Conservation (phyloP, 2,113 vertebrate species). For the Megaceryle maxima region DNA sequence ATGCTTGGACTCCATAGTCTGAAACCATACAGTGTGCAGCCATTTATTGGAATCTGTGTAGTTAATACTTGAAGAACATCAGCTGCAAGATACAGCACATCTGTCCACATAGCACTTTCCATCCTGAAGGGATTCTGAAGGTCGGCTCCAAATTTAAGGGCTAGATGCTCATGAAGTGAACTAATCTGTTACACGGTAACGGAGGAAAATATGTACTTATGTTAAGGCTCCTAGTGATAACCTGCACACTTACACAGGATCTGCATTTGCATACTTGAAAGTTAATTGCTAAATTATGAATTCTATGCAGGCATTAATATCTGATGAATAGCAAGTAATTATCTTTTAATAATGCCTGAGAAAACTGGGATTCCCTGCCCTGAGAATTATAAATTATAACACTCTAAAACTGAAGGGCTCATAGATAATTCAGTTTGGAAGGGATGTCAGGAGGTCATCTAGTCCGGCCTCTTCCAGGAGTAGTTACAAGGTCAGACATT, state of each 20-base stretch:
- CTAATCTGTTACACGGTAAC: background rate
- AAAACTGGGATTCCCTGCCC: conserved; percentile 16
- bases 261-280: conserved; percentile 36
- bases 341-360: conserved; percentile 14
- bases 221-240: background rate
- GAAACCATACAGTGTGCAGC: background rate
- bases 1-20: background rate
- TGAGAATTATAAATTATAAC: background rate
- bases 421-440: background rate
- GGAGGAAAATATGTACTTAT: background rate
- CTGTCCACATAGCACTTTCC: background rate
- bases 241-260: background rate
- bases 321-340: conserved; percentile 42
- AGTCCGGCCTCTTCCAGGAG: background rate
- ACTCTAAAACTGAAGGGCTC: background rate
- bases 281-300: conserved; percentile 46
- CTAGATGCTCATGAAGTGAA: background rate
- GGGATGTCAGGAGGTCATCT: background rate
- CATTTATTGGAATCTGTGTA: background rate
- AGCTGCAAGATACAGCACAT: background rate
- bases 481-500: background rate
- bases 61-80: background rate
- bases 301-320: background rate
- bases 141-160: background rate
- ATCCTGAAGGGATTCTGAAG: background rate